phyloP scores from a whole-genome alignment of 2,113 vertebrate species.

The Tachysurus fulvidraco region DNA sequence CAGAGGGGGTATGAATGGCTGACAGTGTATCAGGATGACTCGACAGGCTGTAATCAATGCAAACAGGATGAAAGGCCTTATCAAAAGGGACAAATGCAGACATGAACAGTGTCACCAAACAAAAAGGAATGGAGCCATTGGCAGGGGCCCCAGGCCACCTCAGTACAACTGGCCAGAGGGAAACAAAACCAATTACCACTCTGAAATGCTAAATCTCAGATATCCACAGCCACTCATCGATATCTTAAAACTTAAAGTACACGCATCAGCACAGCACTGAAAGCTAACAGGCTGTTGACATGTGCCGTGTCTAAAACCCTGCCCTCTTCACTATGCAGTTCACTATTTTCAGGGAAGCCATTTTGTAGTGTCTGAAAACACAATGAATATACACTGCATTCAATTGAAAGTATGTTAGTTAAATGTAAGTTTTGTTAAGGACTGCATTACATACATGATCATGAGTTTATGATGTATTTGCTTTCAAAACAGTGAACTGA shows the following conservation, averaged over 20 bases:
- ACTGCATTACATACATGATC: neutral
- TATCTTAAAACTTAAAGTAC: conserved; percentile 59
- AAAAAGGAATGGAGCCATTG: conserved; percentile 64
- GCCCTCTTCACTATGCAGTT: too few relatives aligned
- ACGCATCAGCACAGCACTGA: conserved; percentile 42
- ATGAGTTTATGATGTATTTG: neutral
- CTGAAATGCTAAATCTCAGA: conserved; percentile 60
- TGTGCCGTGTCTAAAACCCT: neutral
- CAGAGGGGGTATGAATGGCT: conserved; percentile 66
- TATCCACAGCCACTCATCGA: conserved; percentile 60
- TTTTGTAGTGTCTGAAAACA: neutral
- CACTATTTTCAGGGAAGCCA: neutral
- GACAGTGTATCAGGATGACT: conserved; percentile 73
- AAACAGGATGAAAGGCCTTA: conserved; percentile 73
- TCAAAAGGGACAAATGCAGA: conserved; percentile 72
- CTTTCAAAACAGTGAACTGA: neutral
- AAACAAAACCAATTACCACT: conserved; percentile 59
- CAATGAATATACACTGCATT: neutral
- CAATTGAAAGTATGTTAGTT: neutral
- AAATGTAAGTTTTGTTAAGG: neutral
- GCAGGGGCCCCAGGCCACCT: conserved; percentile 57
- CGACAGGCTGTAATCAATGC: conserved; percentile 75
- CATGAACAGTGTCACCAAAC: conserved; percentile 69
- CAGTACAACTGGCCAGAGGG: conserved; percentile 53
- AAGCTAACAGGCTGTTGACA: conserved; percentile 30